Conservation (phyloP, 2,888 invertebrate genomes). For the Tenthredo amoena region DNA sequence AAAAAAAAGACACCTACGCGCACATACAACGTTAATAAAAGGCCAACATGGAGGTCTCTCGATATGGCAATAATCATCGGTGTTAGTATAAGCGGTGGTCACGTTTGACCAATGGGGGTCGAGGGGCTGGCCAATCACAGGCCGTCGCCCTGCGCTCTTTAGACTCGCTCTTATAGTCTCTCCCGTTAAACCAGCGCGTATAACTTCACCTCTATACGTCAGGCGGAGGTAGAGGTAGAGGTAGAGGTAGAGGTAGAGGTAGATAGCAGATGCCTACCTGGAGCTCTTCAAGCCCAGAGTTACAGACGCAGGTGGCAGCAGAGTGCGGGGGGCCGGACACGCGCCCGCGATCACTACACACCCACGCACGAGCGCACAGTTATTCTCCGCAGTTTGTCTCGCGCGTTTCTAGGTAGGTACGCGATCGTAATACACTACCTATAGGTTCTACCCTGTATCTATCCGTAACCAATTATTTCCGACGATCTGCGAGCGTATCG, state of each 20-base stretch:
- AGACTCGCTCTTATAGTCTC: not conserved
- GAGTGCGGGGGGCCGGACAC: slow-evolving; percentile 29
- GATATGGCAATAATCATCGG: slow-evolving; percentile 9
- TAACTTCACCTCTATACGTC: not conserved
- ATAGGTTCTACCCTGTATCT: no score
- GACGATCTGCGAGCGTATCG: no score
- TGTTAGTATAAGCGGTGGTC: slow-evolving; percentile 11
- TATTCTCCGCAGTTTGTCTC: slow-evolving; percentile 23
- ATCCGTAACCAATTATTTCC: no score
- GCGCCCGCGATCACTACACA: slow-evolving; percentile 26
- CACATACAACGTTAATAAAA: not conserved
- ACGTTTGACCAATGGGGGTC: slow-evolving; percentile 65
- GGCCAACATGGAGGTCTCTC: not conserved
- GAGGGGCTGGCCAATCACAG: slow-evolving; percentile 62
- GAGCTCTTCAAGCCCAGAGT: not conserved
- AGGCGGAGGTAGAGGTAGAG: not conserved
- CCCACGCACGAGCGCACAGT: slow-evolving; percentile 34
- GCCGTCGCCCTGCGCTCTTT: slow-evolving; percentile 13
- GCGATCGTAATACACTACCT: no score
- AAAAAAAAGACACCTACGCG: not conserved
- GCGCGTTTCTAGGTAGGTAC: slow-evolving; percentile 1
- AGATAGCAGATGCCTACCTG: slow-evolving; percentile 22
- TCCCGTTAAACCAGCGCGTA: not conserved
- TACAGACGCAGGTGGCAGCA: slow-evolving; percentile 26
- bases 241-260: not conserved